These are phyloP conservation scores for Tachypleus tridentatus DNA, from an alignment of 1,140 invertebrate species.

Conservation along the genomic window DNA sequence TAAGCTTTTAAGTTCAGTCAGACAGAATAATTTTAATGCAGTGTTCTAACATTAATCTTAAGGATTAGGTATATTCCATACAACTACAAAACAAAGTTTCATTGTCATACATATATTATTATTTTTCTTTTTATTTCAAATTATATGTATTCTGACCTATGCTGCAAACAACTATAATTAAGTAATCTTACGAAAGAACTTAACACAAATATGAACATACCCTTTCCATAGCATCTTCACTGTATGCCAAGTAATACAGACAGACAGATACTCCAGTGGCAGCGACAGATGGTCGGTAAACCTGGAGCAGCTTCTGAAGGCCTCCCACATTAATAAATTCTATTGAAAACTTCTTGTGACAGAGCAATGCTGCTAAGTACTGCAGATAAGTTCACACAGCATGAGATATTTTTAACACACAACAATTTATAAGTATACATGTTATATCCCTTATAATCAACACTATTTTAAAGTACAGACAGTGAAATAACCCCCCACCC, in stretches of 20 bases:
- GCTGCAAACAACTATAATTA: conserved; percentile 1
- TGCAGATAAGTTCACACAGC: conserved; percentile 40
- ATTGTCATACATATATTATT: not conserved
- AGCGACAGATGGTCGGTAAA: conserved; percentile 81
- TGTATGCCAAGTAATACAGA: conserved; percentile 91
- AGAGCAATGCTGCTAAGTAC: conserved; percentile 82
- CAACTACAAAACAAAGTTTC: not conserved
- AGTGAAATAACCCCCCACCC: no score
- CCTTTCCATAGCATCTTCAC: conserved; percentile 93
- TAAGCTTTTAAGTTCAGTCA: no score
- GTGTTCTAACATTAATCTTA: not conserved
- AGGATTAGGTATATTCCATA: not conserved
- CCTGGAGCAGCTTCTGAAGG: conserved; percentile 64
- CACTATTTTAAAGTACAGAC: no score
- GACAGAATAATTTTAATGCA: no score
- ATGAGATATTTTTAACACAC: no score
- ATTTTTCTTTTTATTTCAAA: not conserved
- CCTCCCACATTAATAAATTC: conserved; percentile 82
- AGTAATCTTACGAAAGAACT: conserved; percentile 42
- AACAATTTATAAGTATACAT: no score
- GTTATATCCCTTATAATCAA: no score
- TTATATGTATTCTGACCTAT: no score
- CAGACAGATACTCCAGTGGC: conserved; percentile 93
- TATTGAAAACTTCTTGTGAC: conserved; percentile 94
- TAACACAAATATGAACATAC: conserved; percentile 71